Conservation (phyloP, 2,888 invertebrate species). For the Melangyna quadrimaculata region DNA sequence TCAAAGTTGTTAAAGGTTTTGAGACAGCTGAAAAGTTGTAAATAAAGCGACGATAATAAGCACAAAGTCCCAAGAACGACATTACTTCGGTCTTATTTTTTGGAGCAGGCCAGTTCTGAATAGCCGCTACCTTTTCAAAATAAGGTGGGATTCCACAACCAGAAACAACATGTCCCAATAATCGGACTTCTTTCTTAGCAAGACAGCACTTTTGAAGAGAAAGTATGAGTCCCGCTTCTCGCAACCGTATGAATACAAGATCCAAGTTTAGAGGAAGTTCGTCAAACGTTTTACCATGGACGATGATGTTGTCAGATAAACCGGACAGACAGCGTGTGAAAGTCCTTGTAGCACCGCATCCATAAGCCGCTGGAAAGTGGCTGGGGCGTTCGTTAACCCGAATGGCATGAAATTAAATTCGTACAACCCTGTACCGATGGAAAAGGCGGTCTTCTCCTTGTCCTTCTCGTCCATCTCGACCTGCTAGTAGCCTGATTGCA, state of each 20-base stretch:
- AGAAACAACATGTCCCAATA: conserved; percentile 8
- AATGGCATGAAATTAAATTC: neutral
- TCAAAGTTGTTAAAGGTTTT: neutral
- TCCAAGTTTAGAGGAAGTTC: neutral
- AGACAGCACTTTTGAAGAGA: conserved; percentile 2
- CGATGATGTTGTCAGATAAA: conserved; percentile 7
- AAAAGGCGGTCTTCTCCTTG: conserved; percentile 10
- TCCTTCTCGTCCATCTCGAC: too few species aligned
- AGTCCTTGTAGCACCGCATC: conserved; percentile 6
- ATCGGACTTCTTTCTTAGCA: neutral
- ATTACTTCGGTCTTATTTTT: neutral
- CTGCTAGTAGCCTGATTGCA: neutral
- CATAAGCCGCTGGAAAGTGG: conserved; percentile 23
- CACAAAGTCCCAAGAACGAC: neutral
- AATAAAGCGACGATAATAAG: conserved; percentile 10
- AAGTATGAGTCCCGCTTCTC: neutral
- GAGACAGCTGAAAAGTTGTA: neutral
- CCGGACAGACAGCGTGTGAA: neutral
- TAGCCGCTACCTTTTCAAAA: conserved; percentile 19
- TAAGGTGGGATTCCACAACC: neutral
- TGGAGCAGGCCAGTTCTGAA: neutral
- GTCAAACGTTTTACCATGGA: conserved; percentile 1
- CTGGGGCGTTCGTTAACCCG: conserved; percentile 22
- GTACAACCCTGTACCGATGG: neutral
- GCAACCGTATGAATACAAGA: neutral